Percentiles rank a stretch among this genome's conserved stretches.
phyloP scores from a whole-genome alignment of 2,888 invertebrate species.

The Nebria brevicollis region DNA sequence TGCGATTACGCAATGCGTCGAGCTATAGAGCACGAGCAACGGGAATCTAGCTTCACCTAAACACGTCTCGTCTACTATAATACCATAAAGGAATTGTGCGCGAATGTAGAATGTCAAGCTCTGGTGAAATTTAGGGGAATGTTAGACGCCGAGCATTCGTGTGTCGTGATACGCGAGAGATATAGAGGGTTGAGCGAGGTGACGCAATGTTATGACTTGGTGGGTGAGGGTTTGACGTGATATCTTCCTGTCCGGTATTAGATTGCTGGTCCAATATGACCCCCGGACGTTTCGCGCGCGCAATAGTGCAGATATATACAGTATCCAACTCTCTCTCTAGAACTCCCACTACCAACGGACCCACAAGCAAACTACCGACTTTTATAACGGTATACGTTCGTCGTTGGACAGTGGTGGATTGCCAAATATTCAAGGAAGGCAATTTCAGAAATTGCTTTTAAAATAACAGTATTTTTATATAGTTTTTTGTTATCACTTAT shows the following conservation, averaged over 20 bases:
- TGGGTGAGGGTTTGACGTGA: slow-evolving; percentile 36
- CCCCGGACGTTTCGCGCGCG: slow-evolving; percentile 44
- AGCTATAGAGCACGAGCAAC: neutral
- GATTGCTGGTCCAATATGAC: slow-evolving; percentile 53
- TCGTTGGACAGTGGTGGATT: neutral
- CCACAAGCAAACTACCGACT: neutral
- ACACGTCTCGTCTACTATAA: slow-evolving; percentile 5
- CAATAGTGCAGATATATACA: slow-evolving; percentile 32
- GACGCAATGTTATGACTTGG: slow-evolving; percentile 21
- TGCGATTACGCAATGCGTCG: slow-evolving; percentile 24
- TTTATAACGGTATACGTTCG: neutral
- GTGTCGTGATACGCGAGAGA: neutral
- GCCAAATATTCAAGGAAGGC: neutral
- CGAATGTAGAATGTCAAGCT: slow-evolving; percentile 17
- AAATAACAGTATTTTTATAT: neutral
- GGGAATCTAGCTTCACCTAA: neutral
- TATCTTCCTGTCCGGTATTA: slow-evolving; percentile 50
- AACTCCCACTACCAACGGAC: neutral
- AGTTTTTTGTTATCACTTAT: neutral
- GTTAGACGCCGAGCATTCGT: neutral
- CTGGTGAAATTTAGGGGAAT: slow-evolving; percentile 34
- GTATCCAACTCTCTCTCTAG: neutral
- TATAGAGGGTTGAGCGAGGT: slow-evolving; percentile 5
- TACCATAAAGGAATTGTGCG: slow-evolving; percentile 26
- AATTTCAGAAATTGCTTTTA: too few species aligned